Conservation (phyloP, 1,140 invertebrate genomes). For the Subanguina moxae region DNA sequence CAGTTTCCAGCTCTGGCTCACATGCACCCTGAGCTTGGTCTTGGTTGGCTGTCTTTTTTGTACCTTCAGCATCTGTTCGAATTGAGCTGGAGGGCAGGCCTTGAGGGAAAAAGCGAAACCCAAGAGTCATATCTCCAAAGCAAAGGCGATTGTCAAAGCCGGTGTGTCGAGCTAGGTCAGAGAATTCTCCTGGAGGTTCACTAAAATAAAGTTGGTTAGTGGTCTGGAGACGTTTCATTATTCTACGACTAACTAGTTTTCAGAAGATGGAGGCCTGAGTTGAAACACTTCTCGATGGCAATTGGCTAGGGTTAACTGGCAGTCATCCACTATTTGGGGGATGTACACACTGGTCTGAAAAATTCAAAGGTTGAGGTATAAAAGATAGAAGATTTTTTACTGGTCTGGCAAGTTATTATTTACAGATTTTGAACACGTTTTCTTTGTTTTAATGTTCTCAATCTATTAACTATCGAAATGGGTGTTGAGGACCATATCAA, state of each 20-base stretch:
- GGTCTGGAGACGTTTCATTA: not conserved
- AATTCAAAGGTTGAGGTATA: slow-evolving; percentile 22
- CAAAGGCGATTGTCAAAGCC: slow-evolving; percentile 84
- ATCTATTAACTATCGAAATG: too few relatives aligned
- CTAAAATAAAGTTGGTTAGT: slow-evolving; percentile 5
- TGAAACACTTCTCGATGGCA: slow-evolving; percentile 53
- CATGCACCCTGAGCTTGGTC: not conserved
- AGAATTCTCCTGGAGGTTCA: slow-evolving; percentile 21
- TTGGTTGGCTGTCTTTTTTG: not conserved
- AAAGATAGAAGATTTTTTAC: not conserved
- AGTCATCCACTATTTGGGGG: slow-evolving; percentile 53
- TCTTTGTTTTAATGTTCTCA: too few relatives aligned
- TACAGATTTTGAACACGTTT: too few relatives aligned
- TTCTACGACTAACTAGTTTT: not conserved
- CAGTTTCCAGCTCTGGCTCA: not conserved
- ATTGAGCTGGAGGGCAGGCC: slow-evolving; percentile 53
- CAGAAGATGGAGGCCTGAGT: slow-evolving; percentile 27
- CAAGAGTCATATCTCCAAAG: slow-evolving; percentile 79
- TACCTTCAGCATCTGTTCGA: not conserved
- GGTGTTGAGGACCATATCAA: too few relatives aligned
- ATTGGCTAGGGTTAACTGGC: slow-evolving; percentile 49
- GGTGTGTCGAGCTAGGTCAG: slow-evolving; percentile 68
- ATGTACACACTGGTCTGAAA: slow-evolving; percentile 52
- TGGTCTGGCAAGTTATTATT: not conserved
- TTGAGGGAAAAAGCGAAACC: slow-evolving; percentile 66